Evolutionary conservation across 2,888 invertebrate species (phyloP).

Genomic region (Trichacis sp.): DNA sequence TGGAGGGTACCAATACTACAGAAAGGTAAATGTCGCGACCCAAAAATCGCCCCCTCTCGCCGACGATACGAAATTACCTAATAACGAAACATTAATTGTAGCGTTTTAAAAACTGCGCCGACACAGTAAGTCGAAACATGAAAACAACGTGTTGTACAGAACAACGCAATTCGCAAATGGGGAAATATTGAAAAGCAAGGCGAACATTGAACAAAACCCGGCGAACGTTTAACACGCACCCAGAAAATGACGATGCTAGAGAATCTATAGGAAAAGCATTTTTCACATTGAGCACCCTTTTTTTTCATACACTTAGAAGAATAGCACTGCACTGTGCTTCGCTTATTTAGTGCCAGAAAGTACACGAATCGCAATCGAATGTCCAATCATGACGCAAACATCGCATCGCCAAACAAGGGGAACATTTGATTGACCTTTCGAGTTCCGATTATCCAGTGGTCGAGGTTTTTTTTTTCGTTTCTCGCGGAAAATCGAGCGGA

Average conservation of each 20-base stretch:
- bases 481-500: constrained; percentile 3
- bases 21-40: constrained; percentile 66
- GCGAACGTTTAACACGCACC: no score
- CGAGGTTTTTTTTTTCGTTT: constrained; percentile 1
- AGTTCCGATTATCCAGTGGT: no score
- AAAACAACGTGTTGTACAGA: background rate
- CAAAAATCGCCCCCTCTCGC: constrained; percentile 1
- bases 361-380: constrained; percentile 17
- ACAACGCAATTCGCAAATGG: constrained; percentile 9
- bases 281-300: constrained; percentile 31
- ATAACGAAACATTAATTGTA: no score
- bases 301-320: constrained; percentile 30
- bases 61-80: no score
- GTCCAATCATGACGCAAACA: background rate
- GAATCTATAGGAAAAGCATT: constrained; percentile 27
- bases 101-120: constrained; percentile 2
- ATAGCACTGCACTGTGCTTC: constrained; percentile 41
- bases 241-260: constrained; percentile 17
- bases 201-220: no score
- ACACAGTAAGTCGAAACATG: constrained; percentile 13
- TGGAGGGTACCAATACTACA: constrained; percentile 63
- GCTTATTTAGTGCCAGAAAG: constrained; percentile 31
- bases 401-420: background rate
- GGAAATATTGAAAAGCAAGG: constrained; percentile 46
- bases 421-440: constrained; percentile 22